Conservation (phyloP, 1,140 invertebrate genomes). For the Bombus sylvicola region DNA sequence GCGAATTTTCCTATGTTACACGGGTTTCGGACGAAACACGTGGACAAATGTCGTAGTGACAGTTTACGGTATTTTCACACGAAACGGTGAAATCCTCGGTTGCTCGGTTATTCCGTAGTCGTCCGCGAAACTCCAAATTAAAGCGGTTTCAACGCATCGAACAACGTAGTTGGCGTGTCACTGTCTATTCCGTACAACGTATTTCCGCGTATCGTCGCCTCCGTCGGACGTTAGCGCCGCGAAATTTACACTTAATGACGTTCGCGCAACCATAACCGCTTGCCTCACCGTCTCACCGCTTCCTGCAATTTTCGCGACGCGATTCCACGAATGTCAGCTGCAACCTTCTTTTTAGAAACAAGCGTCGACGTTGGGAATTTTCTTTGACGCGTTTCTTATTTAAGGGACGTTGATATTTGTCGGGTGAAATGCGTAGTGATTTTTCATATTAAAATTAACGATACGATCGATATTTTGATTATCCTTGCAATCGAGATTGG, state of each 20-base stretch:
- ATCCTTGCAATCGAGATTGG: too few relatives aligned
- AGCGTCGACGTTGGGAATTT: too few relatives aligned
- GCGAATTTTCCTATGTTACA: neutral
- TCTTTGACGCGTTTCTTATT: too few relatives aligned
- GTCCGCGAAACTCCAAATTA: constrained; percentile 28
- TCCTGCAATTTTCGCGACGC: neutral
- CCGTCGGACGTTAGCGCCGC: neutral
- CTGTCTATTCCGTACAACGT: constrained; percentile 2
- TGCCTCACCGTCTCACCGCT: too few relatives aligned
- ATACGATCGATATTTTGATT: too few relatives aligned
- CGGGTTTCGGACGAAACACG: neutral
- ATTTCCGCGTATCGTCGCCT: constrained; percentile 2
- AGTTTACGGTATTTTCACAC: constrained; percentile 31
- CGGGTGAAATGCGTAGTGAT: rapidly evolving
- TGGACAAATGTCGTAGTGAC: neutral
- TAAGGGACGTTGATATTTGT: too few relatives aligned
- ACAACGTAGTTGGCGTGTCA: neutral
- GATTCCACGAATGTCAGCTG: neutral
- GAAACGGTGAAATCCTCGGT: constrained; percentile 29
- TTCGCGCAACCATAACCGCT: neutral
- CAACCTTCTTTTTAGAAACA: neutral
- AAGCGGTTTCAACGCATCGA: constrained; percentile 20
- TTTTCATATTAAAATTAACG: too few relatives aligned
- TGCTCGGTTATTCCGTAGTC: neutral
- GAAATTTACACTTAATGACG: constrained; percentile 25